Percentiles rank a stretch among this genome's conserved stretches.
phyloP scores from a whole-genome alignment of 2,797 vertebrate genomes.

The Clarias pachynema region DNA sequence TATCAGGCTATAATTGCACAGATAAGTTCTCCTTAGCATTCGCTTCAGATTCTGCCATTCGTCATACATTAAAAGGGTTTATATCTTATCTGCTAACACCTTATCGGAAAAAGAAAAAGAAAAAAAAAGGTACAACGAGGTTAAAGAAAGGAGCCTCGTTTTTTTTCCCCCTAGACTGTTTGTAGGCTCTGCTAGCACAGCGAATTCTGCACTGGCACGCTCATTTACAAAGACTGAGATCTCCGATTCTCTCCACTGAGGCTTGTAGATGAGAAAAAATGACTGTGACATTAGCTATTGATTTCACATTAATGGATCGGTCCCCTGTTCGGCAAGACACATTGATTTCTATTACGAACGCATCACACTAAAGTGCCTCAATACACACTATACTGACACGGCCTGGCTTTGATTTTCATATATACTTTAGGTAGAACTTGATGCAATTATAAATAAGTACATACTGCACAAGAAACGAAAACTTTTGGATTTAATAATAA shows the following conservation, averaged over 20 bases:
- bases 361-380: background rate
- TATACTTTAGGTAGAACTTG: background rate
- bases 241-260: conserved; percentile 30
- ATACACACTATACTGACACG: background rate
- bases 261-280: conserved; percentile 71
- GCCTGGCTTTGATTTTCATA: background rate
- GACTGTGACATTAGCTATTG: conserved; percentile 72
- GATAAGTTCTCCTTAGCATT: background rate
- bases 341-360: conserved; percentile 70
- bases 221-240: conserved; percentile 18
- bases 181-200: background rate
- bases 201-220: background rate
- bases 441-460: background rate
- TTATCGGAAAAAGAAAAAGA: conserved; percentile 39
- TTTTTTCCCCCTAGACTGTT: background rate
- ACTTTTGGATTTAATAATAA: too few relatives aligned
- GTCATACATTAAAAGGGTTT: background rate
- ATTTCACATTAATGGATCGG: conserved; percentile 71
- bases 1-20: background rate
- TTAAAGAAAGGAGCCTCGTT: conserved; percentile 54
- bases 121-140: conserved; percentile 42
- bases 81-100: conserved; percentile 48
- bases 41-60: background rate
- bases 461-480: background rate
- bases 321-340: conserved; percentile 63